Evolutionary conservation across 2,797 vertebrate species (phyloP).

Genomic region (Bradypodion ventrale): DNA sequence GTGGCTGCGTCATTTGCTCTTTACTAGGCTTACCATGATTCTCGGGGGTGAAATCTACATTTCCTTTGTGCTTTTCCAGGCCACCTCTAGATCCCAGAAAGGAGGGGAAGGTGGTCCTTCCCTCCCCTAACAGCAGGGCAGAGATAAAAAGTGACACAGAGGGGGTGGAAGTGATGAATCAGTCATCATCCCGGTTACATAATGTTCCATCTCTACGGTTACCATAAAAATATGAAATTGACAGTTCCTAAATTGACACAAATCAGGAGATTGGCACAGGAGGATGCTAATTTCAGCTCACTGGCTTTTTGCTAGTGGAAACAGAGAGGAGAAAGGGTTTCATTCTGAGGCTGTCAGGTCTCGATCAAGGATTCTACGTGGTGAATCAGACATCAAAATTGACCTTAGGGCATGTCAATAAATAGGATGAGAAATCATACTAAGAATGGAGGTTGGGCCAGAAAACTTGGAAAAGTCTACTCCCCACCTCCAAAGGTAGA

Average conservation of each 20-base stretch:
- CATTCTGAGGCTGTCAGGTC: background rate
- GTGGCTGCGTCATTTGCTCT: background rate
- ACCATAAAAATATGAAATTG: slow-evolving; percentile 20
- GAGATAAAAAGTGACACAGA: slow-evolving; percentile 13
- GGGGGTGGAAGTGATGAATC: slow-evolving; percentile 31
- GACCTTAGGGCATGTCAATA: background rate
- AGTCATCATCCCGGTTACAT: slow-evolving; percentile 18
- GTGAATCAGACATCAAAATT: background rate
- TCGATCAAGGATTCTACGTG: background rate
- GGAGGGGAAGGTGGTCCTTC: background rate
- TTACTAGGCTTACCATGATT: no score
- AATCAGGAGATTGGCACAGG: slow-evolving; percentile 1
- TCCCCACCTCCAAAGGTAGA: no score
- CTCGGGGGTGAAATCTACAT: no score
- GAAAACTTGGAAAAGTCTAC: background rate
- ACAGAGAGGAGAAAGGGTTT: background rate
- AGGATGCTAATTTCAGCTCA: background rate
- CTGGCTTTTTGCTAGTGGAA: background rate
- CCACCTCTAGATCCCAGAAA: background rate
- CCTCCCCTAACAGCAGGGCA: background rate
- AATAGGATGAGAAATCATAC: background rate
- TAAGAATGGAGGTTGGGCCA: background rate
- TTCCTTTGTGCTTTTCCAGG: background rate
- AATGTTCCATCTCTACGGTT: slow-evolving; percentile 32
- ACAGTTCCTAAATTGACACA: slow-evolving; percentile 36